A percentile compares a stretch with the other conserved stretches of the same genome.
phyloP scores from a whole-genome alignment of 2,113 vertebrate genomes.

The Clarias macrocephalus region DNA sequence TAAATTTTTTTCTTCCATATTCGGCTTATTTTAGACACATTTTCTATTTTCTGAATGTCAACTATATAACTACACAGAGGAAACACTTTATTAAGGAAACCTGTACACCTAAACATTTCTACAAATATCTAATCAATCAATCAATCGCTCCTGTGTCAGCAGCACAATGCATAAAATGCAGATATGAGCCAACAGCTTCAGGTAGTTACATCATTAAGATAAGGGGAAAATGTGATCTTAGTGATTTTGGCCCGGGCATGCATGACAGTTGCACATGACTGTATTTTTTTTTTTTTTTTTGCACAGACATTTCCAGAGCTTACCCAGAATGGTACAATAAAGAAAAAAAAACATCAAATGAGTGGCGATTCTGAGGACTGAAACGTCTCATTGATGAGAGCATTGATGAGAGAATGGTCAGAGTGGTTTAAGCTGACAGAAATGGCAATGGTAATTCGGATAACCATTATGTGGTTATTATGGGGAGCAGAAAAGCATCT shows the following conservation, averaged over 20 bases:
- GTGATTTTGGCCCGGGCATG: background rate
- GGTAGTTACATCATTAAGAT: background rate
- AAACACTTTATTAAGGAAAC: background rate
- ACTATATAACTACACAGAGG: background rate
- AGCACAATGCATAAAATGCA: background rate
- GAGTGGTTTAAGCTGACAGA: background rate
- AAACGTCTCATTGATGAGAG: background rate
- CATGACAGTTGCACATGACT: background rate
- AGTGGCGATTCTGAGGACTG: no score
- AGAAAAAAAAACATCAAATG: background rate
- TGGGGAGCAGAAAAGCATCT: background rate
- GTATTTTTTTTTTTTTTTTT: background rate
- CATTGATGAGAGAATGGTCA: background rate
- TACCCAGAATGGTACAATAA: background rate
- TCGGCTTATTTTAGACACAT: no score
- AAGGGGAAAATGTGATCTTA: background rate
- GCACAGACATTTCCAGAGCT: background rate
- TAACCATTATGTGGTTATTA: background rate
- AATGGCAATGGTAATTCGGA: background rate
- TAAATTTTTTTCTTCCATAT: no score
- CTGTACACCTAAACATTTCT: background rate
- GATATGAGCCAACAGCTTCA: background rate
- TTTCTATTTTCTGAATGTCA: background rate
- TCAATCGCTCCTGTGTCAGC: background rate
- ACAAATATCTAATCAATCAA: background rate